Conservation (phyloP, 2,113 vertebrate genomes). For the Heterocephalus glaber region DNA sequence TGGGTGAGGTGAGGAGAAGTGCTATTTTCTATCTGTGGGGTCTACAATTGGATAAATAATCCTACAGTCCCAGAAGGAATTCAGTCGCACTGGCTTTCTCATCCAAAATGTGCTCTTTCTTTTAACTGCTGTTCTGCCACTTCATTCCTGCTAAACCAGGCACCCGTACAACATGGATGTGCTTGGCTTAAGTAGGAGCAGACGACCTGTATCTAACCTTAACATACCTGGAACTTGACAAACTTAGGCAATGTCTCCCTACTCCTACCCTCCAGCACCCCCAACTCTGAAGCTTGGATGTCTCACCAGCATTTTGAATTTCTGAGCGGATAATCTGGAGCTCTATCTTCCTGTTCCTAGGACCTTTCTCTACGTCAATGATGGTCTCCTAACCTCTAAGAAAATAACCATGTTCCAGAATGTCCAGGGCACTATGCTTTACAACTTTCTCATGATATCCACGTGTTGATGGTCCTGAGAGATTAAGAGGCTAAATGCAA, state of each 20-base stretch:
- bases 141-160: neutral
- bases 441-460: constrained; percentile 17
- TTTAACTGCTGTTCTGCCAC: neutral
- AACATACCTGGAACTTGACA: constrained; percentile 38
- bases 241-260: constrained; percentile 11
- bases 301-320: constrained; percentile 30
- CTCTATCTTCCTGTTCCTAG: neutral
- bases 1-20: neutral
- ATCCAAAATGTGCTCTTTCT: neutral
- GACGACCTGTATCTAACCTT: neutral
- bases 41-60: constrained; percentile 10
- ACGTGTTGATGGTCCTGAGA: neutral
- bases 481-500: neutral
- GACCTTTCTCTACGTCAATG: neutral
- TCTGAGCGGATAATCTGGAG: constrained; percentile 8
- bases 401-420: constrained; percentile 25
- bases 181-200: neutral
- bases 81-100: neutral
- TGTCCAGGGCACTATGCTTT: neutral
- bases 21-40: constrained; percentile 22
- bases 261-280: neutral
- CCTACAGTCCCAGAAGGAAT: constrained; percentile 29
- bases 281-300: constrained; percentile 20
- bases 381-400: constrained; percentile 32
- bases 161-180: neutral